Evolutionary conservation across 2,888 invertebrate species (phyloP).

Genomic region (Pollenia labialis): DNA sequence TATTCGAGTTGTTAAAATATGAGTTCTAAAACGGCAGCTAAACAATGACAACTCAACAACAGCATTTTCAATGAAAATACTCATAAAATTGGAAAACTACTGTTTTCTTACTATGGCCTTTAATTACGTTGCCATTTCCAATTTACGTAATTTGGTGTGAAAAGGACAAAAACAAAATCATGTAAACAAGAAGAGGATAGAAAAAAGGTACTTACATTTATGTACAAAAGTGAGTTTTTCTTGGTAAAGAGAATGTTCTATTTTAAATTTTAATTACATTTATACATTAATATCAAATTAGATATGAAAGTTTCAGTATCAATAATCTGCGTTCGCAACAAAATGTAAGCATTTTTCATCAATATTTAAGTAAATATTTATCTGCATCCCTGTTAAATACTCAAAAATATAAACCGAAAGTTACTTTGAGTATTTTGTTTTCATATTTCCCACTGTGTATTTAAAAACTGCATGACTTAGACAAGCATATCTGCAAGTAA

Average conservation of each 20-base stretch:
- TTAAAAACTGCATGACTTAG: too few relatives aligned
- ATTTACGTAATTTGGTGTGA: constrained; percentile 61
- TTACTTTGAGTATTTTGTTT: too few relatives aligned
- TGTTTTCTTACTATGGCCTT: constrained; percentile 55
- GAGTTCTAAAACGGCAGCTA: constrained; percentile 19
- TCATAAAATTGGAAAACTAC: constrained; percentile 1
- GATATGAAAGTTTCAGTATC: too few relatives aligned
- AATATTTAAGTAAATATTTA: too few relatives aligned
- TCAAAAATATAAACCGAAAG: too few relatives aligned
- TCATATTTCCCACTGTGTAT: too few relatives aligned
- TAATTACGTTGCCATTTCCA: constrained; percentile 69
- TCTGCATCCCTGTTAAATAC: too few relatives aligned
- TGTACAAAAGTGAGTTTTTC: background rate
- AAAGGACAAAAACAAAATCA: constrained; percentile 15
- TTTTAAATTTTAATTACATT: too few relatives aligned
- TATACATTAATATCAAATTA: too few relatives aligned
- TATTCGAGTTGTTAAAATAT: constrained; percentile 6
- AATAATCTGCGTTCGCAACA: too few relatives aligned
- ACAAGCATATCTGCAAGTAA: too few relatives aligned
- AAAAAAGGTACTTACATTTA: background rate
- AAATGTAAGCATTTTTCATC: too few relatives aligned
- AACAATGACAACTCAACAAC: constrained; percentile 17
- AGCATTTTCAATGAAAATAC: background rate
- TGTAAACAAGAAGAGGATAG: background rate
- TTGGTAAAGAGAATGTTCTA: background rate